phyloP scores from a whole-genome alignment of 1,140 invertebrate species.

The Brachionus angularis region DNA sequence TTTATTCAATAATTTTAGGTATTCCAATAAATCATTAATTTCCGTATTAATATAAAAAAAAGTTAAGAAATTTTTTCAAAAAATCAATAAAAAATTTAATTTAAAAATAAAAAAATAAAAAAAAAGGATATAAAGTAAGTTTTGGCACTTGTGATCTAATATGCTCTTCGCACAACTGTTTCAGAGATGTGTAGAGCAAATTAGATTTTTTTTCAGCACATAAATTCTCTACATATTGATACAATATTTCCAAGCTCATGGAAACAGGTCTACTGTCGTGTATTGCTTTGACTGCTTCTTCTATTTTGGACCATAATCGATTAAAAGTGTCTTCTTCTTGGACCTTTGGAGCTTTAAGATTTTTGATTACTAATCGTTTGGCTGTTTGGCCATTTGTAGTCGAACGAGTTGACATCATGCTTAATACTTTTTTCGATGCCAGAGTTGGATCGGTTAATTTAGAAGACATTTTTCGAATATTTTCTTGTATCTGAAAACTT shows the following conservation, averaged over 20 bases:
- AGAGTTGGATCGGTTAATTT: no score
- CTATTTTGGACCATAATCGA: slow-evolving; percentile 2
- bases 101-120: not conserved
- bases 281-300: slow-evolving; percentile 38
- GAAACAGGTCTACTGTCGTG: slow-evolving; percentile 9
- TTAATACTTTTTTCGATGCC: no score
- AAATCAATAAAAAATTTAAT: not conserved
- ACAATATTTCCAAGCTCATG: slow-evolving; percentile 28
- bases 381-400: slow-evolving; percentile 37
- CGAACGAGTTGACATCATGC: slow-evolving; percentile 29
- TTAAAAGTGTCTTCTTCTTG: slow-evolving; percentile 1
- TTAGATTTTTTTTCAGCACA: slow-evolving; percentile 26
- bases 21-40: slow-evolving; percentile 16
- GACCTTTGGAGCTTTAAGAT: not conserved
- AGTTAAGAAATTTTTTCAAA: not conserved
- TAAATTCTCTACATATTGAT: slow-evolving; percentile 35
- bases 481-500: not conserved
- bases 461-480: not conserved
- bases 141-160: slow-evolving; percentile 12
- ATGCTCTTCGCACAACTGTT: slow-evolving; percentile 24
- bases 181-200: slow-evolving; percentile 5
- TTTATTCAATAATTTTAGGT: slow-evolving; percentile 7
- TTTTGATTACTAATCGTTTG: slow-evolving; percentile 35
- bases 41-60: not conserved
- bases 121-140: slow-evolving; percentile 12